Evolutionary conservation across 2,797 vertebrate species (phyloP).

Genomic region (Erithacus rubecula): DNA sequence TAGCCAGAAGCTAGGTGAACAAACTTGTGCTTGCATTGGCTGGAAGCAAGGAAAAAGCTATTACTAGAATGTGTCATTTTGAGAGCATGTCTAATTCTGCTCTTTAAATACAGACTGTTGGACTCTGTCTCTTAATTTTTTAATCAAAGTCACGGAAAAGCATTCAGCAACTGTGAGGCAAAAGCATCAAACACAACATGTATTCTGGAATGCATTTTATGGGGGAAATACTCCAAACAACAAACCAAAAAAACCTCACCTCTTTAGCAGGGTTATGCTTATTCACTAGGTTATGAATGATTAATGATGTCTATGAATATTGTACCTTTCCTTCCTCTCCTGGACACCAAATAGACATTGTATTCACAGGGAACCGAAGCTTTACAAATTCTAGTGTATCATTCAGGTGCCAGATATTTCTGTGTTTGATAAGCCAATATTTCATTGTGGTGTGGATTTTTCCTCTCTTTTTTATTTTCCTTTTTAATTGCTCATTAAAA

Average conservation of each 20-base stretch:
- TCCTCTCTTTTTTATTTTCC: neutral
- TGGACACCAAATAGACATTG: neutral
- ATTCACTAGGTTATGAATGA: neutral
- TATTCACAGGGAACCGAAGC: neutral
- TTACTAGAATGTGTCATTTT: neutral
- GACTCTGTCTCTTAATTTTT: neutral
- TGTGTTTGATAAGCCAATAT: neutral
- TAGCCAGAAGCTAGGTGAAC: conserved; percentile 12
- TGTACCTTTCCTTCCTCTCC: neutral
- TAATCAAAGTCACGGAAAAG: neutral
- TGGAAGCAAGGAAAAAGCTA: neutral
- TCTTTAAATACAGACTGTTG: neutral
- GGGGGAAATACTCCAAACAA: accelerated
- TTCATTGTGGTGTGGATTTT: neutral
- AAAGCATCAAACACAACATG: neutral
- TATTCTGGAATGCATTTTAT: neutral
- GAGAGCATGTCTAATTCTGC: neutral
- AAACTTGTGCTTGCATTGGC: neutral
- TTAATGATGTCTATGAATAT: neutral
- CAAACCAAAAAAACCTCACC: neutral
- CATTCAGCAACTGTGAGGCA: neutral
- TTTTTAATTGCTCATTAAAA: neutral
- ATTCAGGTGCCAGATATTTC: neutral
- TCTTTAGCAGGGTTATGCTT: neutral
- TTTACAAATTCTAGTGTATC: neutral